These are phyloP conservation scores for Ashinkailepas kermadecensis DNA, from an alignment of 2,888 invertebrate species.

Conservation along the genomic window DNA sequence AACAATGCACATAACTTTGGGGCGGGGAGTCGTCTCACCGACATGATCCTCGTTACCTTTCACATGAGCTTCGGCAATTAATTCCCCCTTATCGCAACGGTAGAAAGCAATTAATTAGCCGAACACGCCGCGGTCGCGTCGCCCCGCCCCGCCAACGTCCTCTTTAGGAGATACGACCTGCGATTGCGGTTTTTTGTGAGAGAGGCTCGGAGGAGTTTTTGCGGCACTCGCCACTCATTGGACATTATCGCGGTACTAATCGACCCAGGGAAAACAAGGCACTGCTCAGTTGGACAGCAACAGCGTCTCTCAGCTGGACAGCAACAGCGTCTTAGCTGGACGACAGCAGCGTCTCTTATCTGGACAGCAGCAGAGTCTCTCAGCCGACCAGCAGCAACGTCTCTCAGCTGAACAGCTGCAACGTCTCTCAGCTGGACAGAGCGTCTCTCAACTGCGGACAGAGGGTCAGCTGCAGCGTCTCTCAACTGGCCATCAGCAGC, in stretches of 20 bases:
- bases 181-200: neutral
- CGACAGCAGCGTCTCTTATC: no score
- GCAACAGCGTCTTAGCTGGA: no score
- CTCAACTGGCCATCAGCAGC: no score
- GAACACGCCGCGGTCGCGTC: neutral
- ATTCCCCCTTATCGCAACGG: neutral
- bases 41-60: neutral
- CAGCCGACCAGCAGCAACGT: no score
- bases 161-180: conserved; percentile 2
- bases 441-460: no score
- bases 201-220: neutral
- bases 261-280: neutral
- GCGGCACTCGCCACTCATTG: neutral
- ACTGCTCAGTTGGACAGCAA: no score
- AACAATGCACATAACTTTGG: neutral
- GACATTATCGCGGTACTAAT: neutral
- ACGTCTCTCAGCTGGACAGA: no score
- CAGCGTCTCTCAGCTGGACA: no score
- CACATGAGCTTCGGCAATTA: conserved; percentile 19
- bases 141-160: neutral
- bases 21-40: neutral
- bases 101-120: neutral
- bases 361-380: no score
- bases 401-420: no score
- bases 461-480: no score